phyloP scores from a whole-genome alignment of 2,113 vertebrate species.

The Acrocephalus kingi region DNA sequence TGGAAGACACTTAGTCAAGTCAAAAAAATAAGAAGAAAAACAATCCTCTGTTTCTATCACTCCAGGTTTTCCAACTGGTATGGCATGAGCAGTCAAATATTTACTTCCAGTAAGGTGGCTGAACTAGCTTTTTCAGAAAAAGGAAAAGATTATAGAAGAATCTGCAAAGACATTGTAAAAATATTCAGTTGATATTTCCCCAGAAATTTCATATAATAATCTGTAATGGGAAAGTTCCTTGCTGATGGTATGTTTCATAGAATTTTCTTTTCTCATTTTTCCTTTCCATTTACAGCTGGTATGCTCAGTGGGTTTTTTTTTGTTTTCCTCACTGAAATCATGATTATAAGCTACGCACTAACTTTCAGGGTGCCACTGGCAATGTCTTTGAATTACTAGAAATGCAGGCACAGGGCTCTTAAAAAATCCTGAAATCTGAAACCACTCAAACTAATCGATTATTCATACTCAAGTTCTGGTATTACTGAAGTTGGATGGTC shows the following conservation, averaged over 20 bases:
- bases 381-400: conserved; percentile 15
- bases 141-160: neutral
- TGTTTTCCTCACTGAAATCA: neutral
- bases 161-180: neutral
- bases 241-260: neutral
- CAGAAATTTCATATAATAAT: neutral
- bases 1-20: neutral
- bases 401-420: neutral
- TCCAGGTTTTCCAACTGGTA: neutral
- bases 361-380: neutral
- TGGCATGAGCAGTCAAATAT: neutral
- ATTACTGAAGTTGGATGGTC: neutral
- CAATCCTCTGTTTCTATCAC: neutral
- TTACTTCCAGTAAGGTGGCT: neutral
- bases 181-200: neutral
- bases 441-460: conserved; percentile 6
- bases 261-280: neutral
- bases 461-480: neutral
- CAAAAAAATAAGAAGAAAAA: neutral
- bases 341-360: neutral
- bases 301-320: neutral
- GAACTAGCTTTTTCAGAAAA: neutral
- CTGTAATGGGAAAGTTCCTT: neutral
- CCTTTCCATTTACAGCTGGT: neutral
- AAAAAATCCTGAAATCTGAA: conserved; percentile 16